Evolutionary conservation across 2,888 invertebrate genomes (phyloP).

Genomic region (Lissonota sp.): DNA sequence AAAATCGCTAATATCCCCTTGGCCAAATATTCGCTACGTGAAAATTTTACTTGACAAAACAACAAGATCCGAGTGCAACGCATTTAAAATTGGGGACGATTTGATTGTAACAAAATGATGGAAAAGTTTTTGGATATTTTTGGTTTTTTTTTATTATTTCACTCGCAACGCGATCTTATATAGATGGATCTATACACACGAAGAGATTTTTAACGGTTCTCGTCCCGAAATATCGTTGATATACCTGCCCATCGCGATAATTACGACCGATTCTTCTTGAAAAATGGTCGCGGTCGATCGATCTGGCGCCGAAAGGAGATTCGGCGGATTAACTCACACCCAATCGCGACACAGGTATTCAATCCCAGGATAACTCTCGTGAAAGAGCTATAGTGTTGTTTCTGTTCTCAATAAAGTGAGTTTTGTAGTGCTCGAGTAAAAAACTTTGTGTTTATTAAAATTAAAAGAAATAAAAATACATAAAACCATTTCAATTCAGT

Average conservation of each 20-base stretch:
- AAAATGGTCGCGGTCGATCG: constrained; percentile 36
- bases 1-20: not conserved
- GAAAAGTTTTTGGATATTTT: not conserved
- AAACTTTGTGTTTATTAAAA: too few relatives aligned
- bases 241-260: constrained; percentile 27
- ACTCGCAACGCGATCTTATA: not conserved
- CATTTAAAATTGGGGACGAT: too few relatives aligned
- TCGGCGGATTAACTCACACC: constrained; percentile 12
- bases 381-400: too few relatives aligned
- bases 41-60: not conserved
- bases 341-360: constrained; percentile 25
- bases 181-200: too few relatives aligned
- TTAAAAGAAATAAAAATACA: too few relatives aligned
- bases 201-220: not conserved
- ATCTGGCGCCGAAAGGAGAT: constrained; percentile 11
- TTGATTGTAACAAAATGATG: too few relatives aligned
- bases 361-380: constrained; percentile 25
- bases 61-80: too few relatives aligned
- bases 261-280: constrained; percentile 37
- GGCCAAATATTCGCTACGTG: not conserved
- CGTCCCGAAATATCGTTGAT: not conserved
- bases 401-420: too few relatives aligned
- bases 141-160: not conserved
- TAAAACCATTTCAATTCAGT: too few relatives aligned
- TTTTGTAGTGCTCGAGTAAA: too few relatives aligned